These are phyloP conservation scores for Mechanitis messenoides DNA, from an alignment of 2,888 invertebrate species.

Conservation along the genomic window DNA sequence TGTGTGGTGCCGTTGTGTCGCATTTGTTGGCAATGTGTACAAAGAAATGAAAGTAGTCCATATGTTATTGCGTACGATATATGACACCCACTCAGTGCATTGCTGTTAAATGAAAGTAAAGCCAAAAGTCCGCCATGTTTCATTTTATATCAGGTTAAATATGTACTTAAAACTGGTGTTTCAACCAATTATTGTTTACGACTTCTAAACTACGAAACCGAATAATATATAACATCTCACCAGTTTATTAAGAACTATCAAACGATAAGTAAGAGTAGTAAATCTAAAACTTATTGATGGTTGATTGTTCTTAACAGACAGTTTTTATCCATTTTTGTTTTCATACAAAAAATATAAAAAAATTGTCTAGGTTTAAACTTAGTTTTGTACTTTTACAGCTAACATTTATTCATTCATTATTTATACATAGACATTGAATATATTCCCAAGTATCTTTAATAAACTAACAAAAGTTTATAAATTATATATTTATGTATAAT, in stretches of 20 bases:
- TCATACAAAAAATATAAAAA: neutral
- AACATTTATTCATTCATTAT: neutral
- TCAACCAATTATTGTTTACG: no score
- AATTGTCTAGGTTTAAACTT: neutral
- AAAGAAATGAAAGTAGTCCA: slow-evolving; percentile 7
- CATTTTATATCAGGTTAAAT: no score
- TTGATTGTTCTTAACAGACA: no score
- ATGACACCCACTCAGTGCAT: slow-evolving; percentile 1
- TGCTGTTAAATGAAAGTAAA: neutral
- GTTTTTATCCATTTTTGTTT: no score
- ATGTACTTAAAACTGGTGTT: no score
- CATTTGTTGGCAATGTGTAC: slow-evolving; percentile 7
- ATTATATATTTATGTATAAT: slow-evolving; percentile 2
- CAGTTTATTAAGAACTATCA: no score
- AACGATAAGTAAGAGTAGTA: no score
- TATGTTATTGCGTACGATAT: slow-evolving; percentile 5
- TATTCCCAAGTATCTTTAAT: neutral
- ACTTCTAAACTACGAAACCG: no score
- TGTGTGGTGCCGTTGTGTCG: slow-evolving; percentile 31
- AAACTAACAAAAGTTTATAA: neutral
- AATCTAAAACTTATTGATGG: no score
- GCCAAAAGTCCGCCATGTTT: neutral
- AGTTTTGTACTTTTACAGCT: neutral
- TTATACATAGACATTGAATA: neutral
- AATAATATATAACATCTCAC: no score